Base-by-base conservation (phyloP, 1,140 invertebrate genomes). In the Pseudomyrmex sp. region DNA sequence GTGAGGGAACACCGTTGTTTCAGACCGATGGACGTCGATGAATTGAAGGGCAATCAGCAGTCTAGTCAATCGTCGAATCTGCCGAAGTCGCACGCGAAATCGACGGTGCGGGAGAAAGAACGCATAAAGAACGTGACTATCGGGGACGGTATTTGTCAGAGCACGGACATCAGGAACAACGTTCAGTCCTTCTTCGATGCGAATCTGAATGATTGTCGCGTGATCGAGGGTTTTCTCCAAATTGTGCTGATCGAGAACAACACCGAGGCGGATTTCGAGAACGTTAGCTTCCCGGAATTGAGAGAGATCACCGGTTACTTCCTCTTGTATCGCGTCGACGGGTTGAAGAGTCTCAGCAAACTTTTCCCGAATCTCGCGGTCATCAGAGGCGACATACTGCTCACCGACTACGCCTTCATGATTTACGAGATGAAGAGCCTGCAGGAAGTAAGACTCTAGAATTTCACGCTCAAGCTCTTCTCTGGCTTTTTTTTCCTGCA, bases 241-340 rank as follows among this genome's bases (percentile, higher is more conserved):
- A 96, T 97, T 74, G 93, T 96, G 10, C 92, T 97, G 3, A 96
- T 97, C 46, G 95, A 96, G 77, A 93, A 92, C 66, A 93, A 93
- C 7, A 91, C 92, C 3, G 93, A 94, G 58, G 91, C 92, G 0
- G 90, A 95, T 15, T 96, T 95, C 74, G 87, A 91, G 35, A 95
- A 95, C 80, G 88, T 96, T 13, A 76, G 93, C 84, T 58, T 97
- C 96, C 96, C 96, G 2, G 93, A 95, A 69, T 86, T 96, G 4
- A 90, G 93, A 23, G 93, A 97, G 93, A 97, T 97, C 72, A 97
- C 97, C 2, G 96, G 95, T 48, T 97, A 96, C 91, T 91, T 97
- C 12, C 90, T 97, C 1, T 70, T 97, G 2, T 97, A 96, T 88
- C 93, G 96, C 73, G 96, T 96, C 9, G 95, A 95, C 84, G 96